A percentile compares a stretch with the other conserved stretches of the same genome.
These are phyloP conservation scores for Gonioctena quinquepunctata DNA, from an alignment of 1,140 invertebrate species.

Conservation along the genomic window DNA sequence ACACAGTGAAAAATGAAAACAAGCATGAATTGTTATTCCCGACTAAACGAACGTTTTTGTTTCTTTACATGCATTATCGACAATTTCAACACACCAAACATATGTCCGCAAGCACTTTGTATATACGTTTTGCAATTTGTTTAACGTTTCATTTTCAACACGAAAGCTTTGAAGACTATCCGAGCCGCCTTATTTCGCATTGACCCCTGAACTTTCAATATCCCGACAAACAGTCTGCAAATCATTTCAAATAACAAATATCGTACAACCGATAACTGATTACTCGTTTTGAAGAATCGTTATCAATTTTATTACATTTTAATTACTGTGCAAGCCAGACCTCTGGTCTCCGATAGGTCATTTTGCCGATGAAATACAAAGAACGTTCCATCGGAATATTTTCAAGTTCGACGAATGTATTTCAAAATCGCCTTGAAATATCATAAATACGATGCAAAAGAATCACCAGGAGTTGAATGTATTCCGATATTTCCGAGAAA, in stretches of 20 bases:
- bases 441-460: no score
- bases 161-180: neutral
- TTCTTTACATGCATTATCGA: neutral
- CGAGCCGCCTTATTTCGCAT: neutral
- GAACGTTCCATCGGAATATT: no score
- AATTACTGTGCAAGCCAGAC: neutral
- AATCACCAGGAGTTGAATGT: no score
- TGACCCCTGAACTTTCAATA: neutral
- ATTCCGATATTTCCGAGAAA: no score
- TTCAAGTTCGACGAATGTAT: neutral
- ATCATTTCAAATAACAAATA: neutral
- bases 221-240: neutral
- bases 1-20: no score
- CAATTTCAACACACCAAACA: neutral
- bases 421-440: neutral
- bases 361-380: no score
- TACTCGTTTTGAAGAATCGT: neutral
- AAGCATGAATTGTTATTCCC: neutral
- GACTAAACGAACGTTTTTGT: no score
- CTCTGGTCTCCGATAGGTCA: neutral
- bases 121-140: neutral
- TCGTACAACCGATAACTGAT: neutral
- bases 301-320: neutral
- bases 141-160: neutral
- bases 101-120: no score